Percentiles rank a stretch among this genome's conserved stretches.
Conservation (phyloP, 2,888 invertebrate genomes). For the Mesorhabditis sp. region DNA sequence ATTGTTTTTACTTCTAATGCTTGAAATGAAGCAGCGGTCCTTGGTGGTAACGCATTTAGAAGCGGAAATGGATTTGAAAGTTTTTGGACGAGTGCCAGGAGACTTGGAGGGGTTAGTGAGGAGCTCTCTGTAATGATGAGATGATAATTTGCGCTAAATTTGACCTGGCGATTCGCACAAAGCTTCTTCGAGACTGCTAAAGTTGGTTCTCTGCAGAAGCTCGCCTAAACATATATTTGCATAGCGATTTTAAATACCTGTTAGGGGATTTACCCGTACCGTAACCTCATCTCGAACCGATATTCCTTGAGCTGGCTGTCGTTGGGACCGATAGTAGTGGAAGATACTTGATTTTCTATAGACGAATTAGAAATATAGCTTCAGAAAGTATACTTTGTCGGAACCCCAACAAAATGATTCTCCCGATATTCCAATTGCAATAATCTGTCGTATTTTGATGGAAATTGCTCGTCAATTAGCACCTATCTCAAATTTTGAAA, state of each 20-base stretch:
- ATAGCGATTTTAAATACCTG: slow-evolving; percentile 13
- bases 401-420: neutral
- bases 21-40: too few species aligned
- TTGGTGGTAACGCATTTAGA: too few species aligned
- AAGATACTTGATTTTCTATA: slow-evolving; percentile 28
- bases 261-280: slow-evolving; percentile 30
- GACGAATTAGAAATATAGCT: neutral
- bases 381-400: neutral
- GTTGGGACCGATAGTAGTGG: slow-evolving; percentile 30
- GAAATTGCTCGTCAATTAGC: slow-evolving; percentile 38
- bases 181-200: too few species aligned
- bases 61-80: too few species aligned
- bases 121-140: too few species aligned
- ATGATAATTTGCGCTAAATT: too few species aligned
- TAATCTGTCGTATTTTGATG: slow-evolving; percentile 23
- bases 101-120: too few species aligned
- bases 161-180: too few species aligned
- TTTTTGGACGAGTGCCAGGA: too few species aligned
- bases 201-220: too few species aligned
- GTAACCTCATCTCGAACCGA: slow-evolving; percentile 34
- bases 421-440: slow-evolving; percentile 14
- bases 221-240: too few species aligned
- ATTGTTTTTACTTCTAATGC: too few species aligned
- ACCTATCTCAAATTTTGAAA: neutral
- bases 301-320: slow-evolving; percentile 25